phyloP scores from a whole-genome alignment of 2,113 vertebrate species.

The Pteruthius melanotis region DNA sequence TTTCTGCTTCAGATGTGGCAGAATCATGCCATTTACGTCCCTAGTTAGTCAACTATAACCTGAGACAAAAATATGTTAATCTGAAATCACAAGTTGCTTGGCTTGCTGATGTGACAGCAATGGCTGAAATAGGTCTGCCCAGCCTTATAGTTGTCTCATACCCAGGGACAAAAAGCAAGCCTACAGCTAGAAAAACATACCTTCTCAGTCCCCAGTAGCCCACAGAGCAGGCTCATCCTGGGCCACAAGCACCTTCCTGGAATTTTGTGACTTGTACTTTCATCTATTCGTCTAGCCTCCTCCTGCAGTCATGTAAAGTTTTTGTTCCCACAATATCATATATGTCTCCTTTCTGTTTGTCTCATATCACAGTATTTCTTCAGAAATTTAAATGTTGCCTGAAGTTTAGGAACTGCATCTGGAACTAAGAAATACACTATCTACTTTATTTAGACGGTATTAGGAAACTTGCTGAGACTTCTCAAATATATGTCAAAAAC shows the following conservation, averaged over 20 bases:
- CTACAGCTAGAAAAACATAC: not conserved
- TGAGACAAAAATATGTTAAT: not conserved
- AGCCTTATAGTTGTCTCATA: not conserved
- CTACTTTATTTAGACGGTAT: not conserved
- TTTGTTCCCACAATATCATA: not conserved
- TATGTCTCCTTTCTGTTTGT: not conserved
- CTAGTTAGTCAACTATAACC: not conserved
- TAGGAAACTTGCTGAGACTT: not conserved
- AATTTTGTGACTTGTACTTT: not conserved
- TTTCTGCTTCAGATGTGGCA: not conserved
- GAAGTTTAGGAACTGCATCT: not conserved
- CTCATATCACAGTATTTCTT: not conserved
- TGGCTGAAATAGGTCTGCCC: not conserved
- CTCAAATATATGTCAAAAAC: not conserved
- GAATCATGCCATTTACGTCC: not conserved
- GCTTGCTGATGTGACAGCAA: not conserved
- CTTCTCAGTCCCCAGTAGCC: not conserved
- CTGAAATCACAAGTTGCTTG: rapidly evolving
- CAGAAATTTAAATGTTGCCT: not conserved
- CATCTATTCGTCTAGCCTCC: not conserved
- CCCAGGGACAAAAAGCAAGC: not conserved
- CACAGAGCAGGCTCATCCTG: too few species aligned
- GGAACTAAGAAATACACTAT: not conserved
- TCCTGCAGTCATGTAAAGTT: not conserved
- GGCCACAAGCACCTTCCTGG: not conserved